A percentile compares a stretch with the other conserved stretches of the same genome.
These are phyloP conservation scores for Cephus sareptanus DNA, from an alignment of 2,888 invertebrate species.

Conservation along the genomic window DNA sequence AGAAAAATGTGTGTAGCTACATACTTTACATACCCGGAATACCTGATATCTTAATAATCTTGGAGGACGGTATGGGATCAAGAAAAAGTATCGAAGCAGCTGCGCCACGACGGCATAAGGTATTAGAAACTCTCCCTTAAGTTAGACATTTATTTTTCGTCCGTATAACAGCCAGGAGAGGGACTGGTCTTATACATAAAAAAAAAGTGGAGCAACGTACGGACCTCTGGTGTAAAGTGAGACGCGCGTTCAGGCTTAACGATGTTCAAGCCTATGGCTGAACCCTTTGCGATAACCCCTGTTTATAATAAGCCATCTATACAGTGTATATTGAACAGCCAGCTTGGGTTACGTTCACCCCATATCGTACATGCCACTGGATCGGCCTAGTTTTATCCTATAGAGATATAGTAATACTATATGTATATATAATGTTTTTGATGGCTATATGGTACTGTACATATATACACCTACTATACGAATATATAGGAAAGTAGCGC, in stretches of 20 bases:
- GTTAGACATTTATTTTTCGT: background rate
- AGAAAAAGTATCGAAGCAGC: background rate
- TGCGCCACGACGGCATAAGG: background rate
- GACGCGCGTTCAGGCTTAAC: background rate
- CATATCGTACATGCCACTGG: background rate
- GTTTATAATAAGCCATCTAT: background rate
- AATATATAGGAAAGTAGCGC: background rate
- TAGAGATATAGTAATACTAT: background rate
- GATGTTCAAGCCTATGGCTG: background rate
- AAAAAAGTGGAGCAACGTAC: background rate
- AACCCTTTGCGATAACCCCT: background rate
- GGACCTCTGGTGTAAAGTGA: background rate
- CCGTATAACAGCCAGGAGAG: background rate
- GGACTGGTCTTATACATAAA: background rate
- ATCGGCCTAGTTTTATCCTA: background rate
- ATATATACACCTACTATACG: background rate
- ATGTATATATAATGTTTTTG: background rate
- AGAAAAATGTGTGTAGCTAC: background rate
- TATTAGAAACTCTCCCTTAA: background rate
- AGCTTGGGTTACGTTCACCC: background rate
- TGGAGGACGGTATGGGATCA: background rate
- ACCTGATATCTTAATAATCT: background rate
- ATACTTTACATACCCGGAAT: background rate
- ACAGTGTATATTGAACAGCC: background rate
- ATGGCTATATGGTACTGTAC: conserved; percentile 29